These are phyloP conservation scores for Crepidodera aurea DNA, from an alignment of 2,888 invertebrate genomes.

Conservation along the genomic window DNA sequence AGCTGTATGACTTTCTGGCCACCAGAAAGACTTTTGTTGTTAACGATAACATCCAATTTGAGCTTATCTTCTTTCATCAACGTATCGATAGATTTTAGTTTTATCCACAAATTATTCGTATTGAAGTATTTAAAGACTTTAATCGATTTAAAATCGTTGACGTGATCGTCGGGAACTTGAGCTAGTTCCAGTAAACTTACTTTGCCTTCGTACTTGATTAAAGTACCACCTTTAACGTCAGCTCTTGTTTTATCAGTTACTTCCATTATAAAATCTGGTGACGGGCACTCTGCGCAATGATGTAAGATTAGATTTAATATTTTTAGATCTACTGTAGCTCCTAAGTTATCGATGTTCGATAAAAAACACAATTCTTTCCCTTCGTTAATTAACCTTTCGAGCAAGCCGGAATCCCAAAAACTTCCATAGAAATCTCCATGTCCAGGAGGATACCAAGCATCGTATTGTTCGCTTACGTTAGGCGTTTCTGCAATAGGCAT, in stretches of 20 bases:
- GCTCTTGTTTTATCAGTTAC: slow-evolving; percentile 99
- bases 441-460: slow-evolving; percentile 72
- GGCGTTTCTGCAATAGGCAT: slow-evolving; percentile 87
- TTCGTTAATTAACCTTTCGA: slow-evolving; percentile 84
- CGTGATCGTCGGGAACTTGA: slow-evolving; percentile 95
- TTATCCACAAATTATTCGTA: slow-evolving; percentile 98
- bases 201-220: slow-evolving; percentile 95
- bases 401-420: slow-evolving; percentile 90
- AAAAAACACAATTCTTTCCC: slow-evolving; percentile 95
- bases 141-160: slow-evolving; percentile 98
- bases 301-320: slow-evolving; percentile 78
- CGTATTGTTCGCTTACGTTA: slow-evolving; percentile 78
- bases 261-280: slow-evolving; percentile 97
- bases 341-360: slow-evolving; percentile 98
- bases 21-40: slow-evolving; percentile 90
- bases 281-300: slow-evolving; percentile 60
- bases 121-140: slow-evolving; percentile 99
- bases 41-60: slow-evolving; percentile 97
- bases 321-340: slow-evolving; percentile 97
- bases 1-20: slow-evolving; percentile 95
- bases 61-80: slow-evolving; percentile 82
- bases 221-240: slow-evolving; percentile 98
- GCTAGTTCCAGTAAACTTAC: slow-evolving; percentile 95
- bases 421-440: slow-evolving; percentile 99
- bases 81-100: slow-evolving; percentile 87